phyloP scores from a whole-genome alignment of 2,113 vertebrate genomes.

The Dicentrarchus labrax region DNA sequence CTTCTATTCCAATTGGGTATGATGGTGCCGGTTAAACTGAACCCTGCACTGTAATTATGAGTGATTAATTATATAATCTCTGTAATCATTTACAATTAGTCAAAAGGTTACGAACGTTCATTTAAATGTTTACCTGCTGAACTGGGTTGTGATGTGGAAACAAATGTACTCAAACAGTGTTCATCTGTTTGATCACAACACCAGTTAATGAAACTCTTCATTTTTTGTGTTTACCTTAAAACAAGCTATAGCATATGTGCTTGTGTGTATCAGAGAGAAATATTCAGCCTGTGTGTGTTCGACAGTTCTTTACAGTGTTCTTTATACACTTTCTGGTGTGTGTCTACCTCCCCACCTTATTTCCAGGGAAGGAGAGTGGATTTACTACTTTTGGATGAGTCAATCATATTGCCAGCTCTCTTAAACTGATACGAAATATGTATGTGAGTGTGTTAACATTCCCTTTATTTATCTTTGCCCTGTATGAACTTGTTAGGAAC shows the following conservation, averaged over 20 bases:
- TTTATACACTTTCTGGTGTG: too few species aligned
- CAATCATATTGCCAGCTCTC: neutral
- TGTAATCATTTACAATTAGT: neutral
- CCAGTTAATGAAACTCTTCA: neutral
- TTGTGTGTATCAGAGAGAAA: neutral
- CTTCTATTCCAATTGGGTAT: neutral
- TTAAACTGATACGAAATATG: neutral
- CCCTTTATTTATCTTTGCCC: neutral
- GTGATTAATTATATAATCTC: neutral
- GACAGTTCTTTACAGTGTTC: too few species aligned
- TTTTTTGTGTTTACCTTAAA: neutral
- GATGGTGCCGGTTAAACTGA: neutral
- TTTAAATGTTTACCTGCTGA: neutral
- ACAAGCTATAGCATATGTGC: neutral
- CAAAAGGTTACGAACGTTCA: neutral
- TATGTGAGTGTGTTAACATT: neutral
- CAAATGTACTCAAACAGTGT: neutral
- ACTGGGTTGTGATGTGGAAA: constrained; percentile 4
- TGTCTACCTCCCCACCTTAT: neutral
- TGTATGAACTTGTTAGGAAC: constrained; percentile 36
- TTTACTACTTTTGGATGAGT: constrained; percentile 12
- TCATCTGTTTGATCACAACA: neutral
- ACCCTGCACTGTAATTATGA: neutral
- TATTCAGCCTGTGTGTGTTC: too few species aligned
- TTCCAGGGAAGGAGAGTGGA: neutral